These are phyloP conservation scores for Alcis repandata DNA, from an alignment of 2,888 invertebrate species.

Conservation along the genomic window DNA sequence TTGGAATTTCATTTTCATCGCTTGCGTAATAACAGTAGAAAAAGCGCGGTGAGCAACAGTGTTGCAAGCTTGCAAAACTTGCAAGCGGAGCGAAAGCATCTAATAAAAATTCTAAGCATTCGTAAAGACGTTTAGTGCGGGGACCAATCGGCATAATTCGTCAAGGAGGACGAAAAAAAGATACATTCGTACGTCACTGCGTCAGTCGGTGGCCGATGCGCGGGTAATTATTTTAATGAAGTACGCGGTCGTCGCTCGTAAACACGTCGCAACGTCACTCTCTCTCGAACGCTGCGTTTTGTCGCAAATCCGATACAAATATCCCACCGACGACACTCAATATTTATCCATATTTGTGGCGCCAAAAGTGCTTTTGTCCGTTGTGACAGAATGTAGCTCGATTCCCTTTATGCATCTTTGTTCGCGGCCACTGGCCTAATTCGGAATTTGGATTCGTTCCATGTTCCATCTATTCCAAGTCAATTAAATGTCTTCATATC, in stretches of 20 bases:
- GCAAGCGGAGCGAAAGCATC: conserved; percentile 30
- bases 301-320: conserved; percentile 55
- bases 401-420: conserved; percentile 47
- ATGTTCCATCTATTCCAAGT: conserved; percentile 38
- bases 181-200: conserved; percentile 56
- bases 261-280: conserved; percentile 65
- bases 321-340: conserved; percentile 34
- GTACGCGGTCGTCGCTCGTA: conserved; percentile 61
- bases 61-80: conserved; percentile 20
- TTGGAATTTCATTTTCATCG: conserved; percentile 22
- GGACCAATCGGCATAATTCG: conserved; percentile 51
- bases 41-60: conserved; percentile 19
- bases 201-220: conserved; percentile 58
- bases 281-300: conserved; percentile 64
- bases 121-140: conserved; percentile 43
- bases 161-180: conserved; percentile 55
- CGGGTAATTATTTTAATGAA: conserved; percentile 73
- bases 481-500: conserved; percentile 27
- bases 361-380: conserved; percentile 44
- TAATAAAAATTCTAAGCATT: conserved; percentile 45
- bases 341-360: conserved; percentile 32
- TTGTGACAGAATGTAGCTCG: conserved; percentile 37
- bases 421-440: conserved; percentile 45
- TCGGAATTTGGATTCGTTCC: conserved; percentile 48
- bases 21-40: conserved; percentile 19